phyloP scores from a whole-genome alignment of 2,113 vertebrate species.

The Cepphus grylle region DNA sequence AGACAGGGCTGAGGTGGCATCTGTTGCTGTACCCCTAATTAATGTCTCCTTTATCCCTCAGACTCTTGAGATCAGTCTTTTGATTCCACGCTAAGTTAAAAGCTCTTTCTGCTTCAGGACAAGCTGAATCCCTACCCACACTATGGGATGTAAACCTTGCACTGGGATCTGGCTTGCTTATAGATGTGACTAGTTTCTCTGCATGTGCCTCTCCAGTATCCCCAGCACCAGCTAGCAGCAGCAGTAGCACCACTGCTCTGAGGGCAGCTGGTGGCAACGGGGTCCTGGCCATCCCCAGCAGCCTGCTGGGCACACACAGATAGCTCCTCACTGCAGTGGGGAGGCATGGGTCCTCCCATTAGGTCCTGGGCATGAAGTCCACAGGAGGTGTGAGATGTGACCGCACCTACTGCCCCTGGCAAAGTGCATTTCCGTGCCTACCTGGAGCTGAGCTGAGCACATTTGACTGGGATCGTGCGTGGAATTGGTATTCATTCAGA shows the following conservation, averaged over 20 bases:
- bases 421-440: not conserved
- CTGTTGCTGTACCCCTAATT: not conserved
- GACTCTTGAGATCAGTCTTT: not conserved
- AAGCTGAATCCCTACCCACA: not conserved
- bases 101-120: not conserved
- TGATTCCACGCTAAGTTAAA: not conserved
- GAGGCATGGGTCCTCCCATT: not conserved
- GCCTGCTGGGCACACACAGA: not conserved
- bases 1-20: fast-evolving
- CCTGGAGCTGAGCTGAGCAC: not conserved
- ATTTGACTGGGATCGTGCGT: not conserved
- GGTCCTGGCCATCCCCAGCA: not conserved
- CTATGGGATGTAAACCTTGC: not conserved
- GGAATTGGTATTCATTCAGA: not conserved
- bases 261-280: fast-evolving
- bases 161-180: not conserved
- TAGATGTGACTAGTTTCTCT: not conserved
- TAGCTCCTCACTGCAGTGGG: not conserved
- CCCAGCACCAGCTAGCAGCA: not conserved
- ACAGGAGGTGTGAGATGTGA: not conserved
- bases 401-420: fast-evolving
- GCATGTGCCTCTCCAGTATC: not conserved
- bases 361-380: not conserved
- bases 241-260: not conserved
- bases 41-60: not conserved